These are phyloP conservation scores for Pluvianellus socialis DNA, from an alignment of 2,113 vertebrate genomes.

Conservation along the genomic window DNA sequence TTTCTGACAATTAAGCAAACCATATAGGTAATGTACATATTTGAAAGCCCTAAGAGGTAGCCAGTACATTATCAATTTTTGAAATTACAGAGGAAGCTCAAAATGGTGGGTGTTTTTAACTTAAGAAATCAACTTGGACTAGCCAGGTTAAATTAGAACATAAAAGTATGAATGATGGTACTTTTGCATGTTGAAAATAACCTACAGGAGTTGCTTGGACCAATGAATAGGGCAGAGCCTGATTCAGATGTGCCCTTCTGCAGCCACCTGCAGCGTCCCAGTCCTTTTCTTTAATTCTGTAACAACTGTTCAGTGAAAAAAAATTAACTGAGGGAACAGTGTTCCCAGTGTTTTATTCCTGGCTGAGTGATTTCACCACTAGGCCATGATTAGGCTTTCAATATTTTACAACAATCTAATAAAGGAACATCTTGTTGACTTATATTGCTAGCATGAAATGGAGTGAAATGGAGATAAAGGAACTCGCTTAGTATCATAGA, in stretches of 20 bases:
- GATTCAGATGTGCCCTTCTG: neutral
- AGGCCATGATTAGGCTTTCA: neutral
- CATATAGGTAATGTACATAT: neutral
- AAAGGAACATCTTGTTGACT: neutral
- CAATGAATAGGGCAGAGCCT: neutral
- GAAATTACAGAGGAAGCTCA: neutral
- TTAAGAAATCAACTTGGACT: neutral
- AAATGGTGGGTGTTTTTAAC: neutral
- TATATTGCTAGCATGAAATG: neutral
- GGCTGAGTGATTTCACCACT: neutral
- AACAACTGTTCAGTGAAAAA: neutral
- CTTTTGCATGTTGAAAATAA: neutral
- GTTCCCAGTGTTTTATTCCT: neutral
- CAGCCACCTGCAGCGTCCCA: accelerated
- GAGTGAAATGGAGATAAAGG: neutral
- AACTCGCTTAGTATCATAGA: neutral
- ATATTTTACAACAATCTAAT: neutral
- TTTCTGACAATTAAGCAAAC: neutral
- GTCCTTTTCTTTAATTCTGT: neutral
- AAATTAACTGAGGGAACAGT: neutral
- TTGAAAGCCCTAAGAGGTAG: neutral
- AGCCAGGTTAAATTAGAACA: neutral
- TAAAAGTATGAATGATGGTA: neutral
- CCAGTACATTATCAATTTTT: neutral
- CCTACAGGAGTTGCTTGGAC: neutral